These are phyloP conservation scores for Clinocottus analis DNA, from an alignment of 2,113 vertebrate species.

Conservation along the genomic window DNA sequence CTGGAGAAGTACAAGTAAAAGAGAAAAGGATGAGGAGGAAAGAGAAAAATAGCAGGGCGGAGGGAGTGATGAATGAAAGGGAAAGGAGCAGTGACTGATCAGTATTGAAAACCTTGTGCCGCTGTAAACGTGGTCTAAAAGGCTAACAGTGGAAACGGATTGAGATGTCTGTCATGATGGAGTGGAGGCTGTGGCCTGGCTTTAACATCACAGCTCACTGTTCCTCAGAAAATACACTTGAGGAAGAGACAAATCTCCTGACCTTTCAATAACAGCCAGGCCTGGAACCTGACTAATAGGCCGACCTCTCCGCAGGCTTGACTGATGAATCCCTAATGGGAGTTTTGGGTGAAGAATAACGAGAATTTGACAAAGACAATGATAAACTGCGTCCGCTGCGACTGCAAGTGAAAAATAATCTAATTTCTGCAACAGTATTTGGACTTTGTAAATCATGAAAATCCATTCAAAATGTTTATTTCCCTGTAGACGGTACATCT, in stretches of 20 bases:
- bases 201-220: conserved; percentile 61
- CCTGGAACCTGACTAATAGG: conserved; percentile 60
- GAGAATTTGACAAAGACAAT: conserved; percentile 50
- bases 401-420: conserved; percentile 4
- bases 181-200: conserved; percentile 64
- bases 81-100: conserved; percentile 78
- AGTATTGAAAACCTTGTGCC: conserved; percentile 77
- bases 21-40: conserved; percentile 53
- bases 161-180: conserved; percentile 82
- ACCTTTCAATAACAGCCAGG: conserved; percentile 66
- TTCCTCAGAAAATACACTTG: conserved; percentile 68
- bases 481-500: not conserved
- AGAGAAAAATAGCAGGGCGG: conserved; percentile 49
- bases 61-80: conserved; percentile 79
- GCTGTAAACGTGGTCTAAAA: conserved; percentile 74
- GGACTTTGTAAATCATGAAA: no score
- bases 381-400: conserved; percentile 27
- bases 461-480: no score
- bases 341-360: conserved; percentile 46
- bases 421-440: not conserved
- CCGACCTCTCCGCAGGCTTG: conserved; percentile 37
- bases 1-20: conserved; percentile 33
- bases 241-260: conserved; percentile 74
- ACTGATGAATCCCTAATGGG: conserved; percentile 60
- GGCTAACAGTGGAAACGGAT: conserved; percentile 74